Evolutionary conservation across 1,140 invertebrate genomes (phyloP).

Genomic region (Drosophila obscura): DNA sequence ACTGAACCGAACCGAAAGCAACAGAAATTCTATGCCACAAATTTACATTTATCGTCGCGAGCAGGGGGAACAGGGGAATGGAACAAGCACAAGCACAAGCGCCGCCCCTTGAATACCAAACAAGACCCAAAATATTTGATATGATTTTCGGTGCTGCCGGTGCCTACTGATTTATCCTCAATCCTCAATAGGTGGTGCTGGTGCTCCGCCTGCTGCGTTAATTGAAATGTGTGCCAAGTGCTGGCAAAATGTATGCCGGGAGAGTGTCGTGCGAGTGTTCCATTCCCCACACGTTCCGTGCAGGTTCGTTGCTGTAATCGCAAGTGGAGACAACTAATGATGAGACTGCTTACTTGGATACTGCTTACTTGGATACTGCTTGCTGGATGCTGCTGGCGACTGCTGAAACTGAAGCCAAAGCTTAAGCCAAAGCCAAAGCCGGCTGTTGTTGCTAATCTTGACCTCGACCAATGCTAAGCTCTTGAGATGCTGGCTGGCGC

Average conservation of each 20-base stretch:
- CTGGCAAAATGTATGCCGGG: constrained; percentile 9
- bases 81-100: constrained; percentile 37
- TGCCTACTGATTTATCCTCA: no score
- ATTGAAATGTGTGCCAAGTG: constrained; percentile 71
- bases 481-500: constrained; percentile 52
- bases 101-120: constrained; percentile 54
- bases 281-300: constrained; percentile 9
- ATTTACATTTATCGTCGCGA: constrained; percentile 26
- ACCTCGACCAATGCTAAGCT: constrained; percentile 70
- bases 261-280: constrained; percentile 28
- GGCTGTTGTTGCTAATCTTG: constrained; percentile 70
- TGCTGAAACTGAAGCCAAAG: constrained; percentile 23
- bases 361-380: constrained; percentile 13
- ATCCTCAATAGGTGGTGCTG: neutral
- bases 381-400: neutral
- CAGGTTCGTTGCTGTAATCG: constrained; percentile 10
- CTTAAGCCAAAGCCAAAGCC: constrained; percentile 25
- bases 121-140: no score
- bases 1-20: constrained; percentile 6
- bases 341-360: constrained; percentile 20
- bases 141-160: no score
- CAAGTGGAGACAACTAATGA: constrained; percentile 59
- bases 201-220: constrained; percentile 21
- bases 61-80: constrained; percentile 49
- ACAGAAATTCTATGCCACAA: constrained; percentile 33